Percentiles rank a stretch among this genome's conserved stretches.
These are phyloP conservation scores for Zygogramma bicolorata DNA, from an alignment of 2,888 invertebrate species.

Conservation along the genomic window DNA sequence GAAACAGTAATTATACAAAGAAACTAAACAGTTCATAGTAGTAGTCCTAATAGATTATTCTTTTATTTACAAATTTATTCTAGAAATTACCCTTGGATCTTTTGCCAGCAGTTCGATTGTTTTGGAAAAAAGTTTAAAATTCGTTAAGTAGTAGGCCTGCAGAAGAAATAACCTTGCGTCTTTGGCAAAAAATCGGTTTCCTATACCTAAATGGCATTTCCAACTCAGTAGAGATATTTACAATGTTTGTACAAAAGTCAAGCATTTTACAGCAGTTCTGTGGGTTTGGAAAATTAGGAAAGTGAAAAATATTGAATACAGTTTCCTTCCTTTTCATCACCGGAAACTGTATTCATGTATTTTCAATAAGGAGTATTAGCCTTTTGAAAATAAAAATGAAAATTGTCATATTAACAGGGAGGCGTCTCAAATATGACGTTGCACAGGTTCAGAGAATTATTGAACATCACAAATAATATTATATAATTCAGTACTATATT, in stretches of 20 bases:
- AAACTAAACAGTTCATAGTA: slow-evolving; percentile 5
- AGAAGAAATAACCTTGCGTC: background rate
- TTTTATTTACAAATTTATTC: slow-evolving; percentile 15
- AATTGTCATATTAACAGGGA: too few relatives aligned
- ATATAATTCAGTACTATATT: too few relatives aligned
- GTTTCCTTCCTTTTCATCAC: too few relatives aligned
- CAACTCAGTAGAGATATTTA: background rate
- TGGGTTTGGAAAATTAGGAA: background rate
- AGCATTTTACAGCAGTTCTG: slow-evolving; percentile 10
- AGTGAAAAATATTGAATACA: too few relatives aligned
- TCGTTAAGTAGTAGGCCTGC: background rate
- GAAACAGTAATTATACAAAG: slow-evolving; percentile 37
- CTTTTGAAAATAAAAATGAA: too few relatives aligned
- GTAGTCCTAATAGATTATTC: slow-evolving; percentile 6
- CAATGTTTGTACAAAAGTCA: slow-evolving; percentile 12
- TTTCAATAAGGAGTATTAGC: too few relatives aligned
- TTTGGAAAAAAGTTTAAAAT: background rate
- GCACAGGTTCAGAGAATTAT: too few relatives aligned
- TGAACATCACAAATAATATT: too few relatives aligned
- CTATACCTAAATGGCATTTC: slow-evolving; percentile 1
- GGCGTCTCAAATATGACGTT: too few relatives aligned
- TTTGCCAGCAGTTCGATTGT: background rate
- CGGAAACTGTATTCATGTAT: too few relatives aligned
- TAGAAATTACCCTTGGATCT: slow-evolving; percentile 7
- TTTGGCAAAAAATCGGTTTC: slow-evolving; percentile 5